Base-by-base conservation (phyloP, 2,888 invertebrate genomes). In the Ormyrus rosae region DNA sequence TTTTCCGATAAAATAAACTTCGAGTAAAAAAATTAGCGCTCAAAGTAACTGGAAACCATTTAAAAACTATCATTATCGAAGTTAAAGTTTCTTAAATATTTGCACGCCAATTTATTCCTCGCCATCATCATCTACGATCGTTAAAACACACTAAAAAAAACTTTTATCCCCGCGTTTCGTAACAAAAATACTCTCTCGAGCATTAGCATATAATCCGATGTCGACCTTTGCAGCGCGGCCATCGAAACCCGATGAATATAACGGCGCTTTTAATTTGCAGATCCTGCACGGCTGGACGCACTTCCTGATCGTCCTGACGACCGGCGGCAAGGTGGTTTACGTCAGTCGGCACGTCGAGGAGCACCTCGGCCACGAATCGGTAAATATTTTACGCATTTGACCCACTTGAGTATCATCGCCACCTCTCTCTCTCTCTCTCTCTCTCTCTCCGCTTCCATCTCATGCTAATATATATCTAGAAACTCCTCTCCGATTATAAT, bases 271-370 rank as follows among this genome's bases (percentile, higher is more conserved):
- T 81, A 64, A 58, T 86, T 84, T 88, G 13, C 94, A 93, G 90
- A 91, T 91, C 80, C 85, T 92, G 34, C 34, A 34, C 34, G 79
- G 89, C 92, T 75, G 92, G 91, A 60, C 95, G 84, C 96, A 96
- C 55, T 96, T 98, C 88, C 92, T 97, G 90, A 91, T 98, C 82
- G 94, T 96, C 34, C 92, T 96, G 53, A 96, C 96, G 34, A 93
- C 95, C 81, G 93, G 94, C 77, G 97, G 97, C 19, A 95, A 96
- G 90, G 95, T 98, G 86, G 94, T 97, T 83, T 95, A 96, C 88
- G 94, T 97, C 53, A 97, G 98, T 51, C 95, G 95, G 73, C 96
- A 95, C 85, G 94, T 98, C 50, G 96, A 97, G 90, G 94, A 95
- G 86, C 94, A 96, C 86, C 92, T 98, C 84, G 98, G 98, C 78